Evolutionary conservation across 2,113 vertebrate genomes (phyloP), one percentile per base, ranked within the genome.

Genomic region (Natator depressus): DNA sequence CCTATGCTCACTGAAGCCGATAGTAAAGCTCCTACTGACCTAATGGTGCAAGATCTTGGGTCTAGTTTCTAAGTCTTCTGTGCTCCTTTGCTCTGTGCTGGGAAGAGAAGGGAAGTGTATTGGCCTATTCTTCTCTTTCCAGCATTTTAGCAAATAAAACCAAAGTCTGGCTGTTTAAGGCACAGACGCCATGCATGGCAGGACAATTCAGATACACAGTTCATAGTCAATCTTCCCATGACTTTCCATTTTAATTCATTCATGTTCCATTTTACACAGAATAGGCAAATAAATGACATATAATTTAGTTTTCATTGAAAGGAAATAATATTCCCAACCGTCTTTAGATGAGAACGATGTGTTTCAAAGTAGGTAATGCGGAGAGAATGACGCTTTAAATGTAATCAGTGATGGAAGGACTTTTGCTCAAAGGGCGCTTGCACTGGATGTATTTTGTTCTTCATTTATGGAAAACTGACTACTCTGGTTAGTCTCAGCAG

Each of bases 371-470:
- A 89, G 42, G 9, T 14, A 57, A 27, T 53, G 22, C 65, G 65
- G 69, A 72, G 95, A 88, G 6, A 65, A 46, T 86, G 53, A 94
- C 72, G 29, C 84, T 35, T 65, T 82, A 84, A 80, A 42, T 31
- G 65, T 38, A 84, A 47, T 81, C 93, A 93, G 29, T 27, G 91
- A 42, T 47, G 22, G 42, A 90, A 89, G 87, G 91, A 46, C 5
- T 83, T 96, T 31, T 19, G 82, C 91, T 47, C 24, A 78, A 80
- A 95, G 96, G 53, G 91, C 25, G 93, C 51, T 81, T 94, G n/a
- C 51, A 0, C 85, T 89, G n/a, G 19, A 38, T 72, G n/a, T 38
- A 22, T 72, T 87, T 87, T 87, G 62, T 24, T 17, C 3, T 51
- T 3, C 62, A 5, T 97, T 96, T 87, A 78, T 76, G 54, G 84